A percentile compares a stretch with the other conserved stretches of the same genome.
Evolutionary conservation across 2,888 invertebrate species (phyloP).

Genomic region (Venusia cambrica): DNA sequence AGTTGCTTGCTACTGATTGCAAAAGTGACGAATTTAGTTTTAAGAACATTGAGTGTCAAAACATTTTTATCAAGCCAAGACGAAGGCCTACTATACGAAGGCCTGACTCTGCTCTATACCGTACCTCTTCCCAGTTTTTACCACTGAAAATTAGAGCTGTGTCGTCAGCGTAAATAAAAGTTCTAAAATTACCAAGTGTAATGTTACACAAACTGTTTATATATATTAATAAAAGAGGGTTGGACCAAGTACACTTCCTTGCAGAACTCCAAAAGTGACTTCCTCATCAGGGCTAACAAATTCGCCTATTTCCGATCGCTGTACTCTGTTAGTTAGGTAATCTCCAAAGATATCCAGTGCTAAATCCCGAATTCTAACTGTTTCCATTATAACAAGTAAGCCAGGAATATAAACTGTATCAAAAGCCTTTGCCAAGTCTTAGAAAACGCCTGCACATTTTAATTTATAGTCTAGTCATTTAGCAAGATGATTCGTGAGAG

Average conservation of each 20-base stretch:
- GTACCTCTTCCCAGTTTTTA: background rate
- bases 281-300: background rate
- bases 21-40: conserved; percentile 1
- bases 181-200: too few species aligned
- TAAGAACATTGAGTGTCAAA: background rate
- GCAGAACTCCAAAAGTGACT: conserved; percentile 1
- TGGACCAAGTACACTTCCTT: conserved; percentile 3
- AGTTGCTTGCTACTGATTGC: conserved; percentile 1
- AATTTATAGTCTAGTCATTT: background rate
- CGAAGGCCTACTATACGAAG: background rate
- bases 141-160: background rate
- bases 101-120: background rate
- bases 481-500: too few species aligned
- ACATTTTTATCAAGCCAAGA: background rate
- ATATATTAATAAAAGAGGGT: background rate
- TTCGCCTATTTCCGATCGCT: background rate
- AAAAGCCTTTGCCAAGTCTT: conserved; percentile 1
- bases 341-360: conserved; percentile 2
- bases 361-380: background rate
- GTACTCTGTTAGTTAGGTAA: background rate
- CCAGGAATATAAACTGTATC: too few species aligned
- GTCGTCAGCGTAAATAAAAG: too few species aligned
- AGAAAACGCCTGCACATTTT: conserved; percentile 1
- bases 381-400: conserved; percentile 20
- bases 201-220: too few species aligned